phyloP scores from a whole-genome alignment of 2,113 vertebrate species.

The Myxocyprinus asiaticus region DNA sequence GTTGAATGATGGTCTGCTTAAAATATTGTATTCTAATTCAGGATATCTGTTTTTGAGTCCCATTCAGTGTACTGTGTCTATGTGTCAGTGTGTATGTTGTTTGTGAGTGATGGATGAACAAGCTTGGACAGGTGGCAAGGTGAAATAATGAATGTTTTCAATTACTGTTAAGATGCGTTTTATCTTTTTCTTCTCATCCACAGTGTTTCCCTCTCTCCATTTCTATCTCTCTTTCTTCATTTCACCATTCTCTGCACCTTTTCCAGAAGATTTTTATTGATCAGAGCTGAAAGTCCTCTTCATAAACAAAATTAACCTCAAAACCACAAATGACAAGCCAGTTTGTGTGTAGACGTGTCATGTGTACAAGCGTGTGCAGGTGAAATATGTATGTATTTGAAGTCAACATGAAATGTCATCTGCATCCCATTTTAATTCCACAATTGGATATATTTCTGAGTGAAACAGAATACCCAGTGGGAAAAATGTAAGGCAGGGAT shows the following conservation, averaged over 20 bases:
- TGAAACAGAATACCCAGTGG: no score
- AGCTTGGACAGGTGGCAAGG: slow-evolving; percentile 10
- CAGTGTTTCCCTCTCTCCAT: not conserved
- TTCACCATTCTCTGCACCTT: not conserved
- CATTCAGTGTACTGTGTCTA: slow-evolving; percentile 7
- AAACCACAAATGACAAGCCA: not conserved
- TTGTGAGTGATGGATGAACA: not conserved
- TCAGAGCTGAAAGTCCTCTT: slow-evolving; percentile 2
- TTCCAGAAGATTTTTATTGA: slow-evolving; percentile 4
- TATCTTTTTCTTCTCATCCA: slow-evolving; percentile 9
- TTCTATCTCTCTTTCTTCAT: not conserved
- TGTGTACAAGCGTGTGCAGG: no score
- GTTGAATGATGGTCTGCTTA: not conserved
- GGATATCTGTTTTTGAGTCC: not conserved
- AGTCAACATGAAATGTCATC: no score
- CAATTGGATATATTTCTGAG: no score
- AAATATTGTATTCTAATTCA: not conserved
- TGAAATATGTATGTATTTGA: no score
- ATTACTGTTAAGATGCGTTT: slow-evolving; percentile 25
- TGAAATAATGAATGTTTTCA: slow-evolving; percentile 40
- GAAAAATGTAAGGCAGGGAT: no score
- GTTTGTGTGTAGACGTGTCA: not conserved
- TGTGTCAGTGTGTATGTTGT: not conserved
- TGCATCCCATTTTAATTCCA: no score
- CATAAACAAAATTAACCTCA: not conserved